phyloP scores from a whole-genome alignment of 2,888 invertebrate species.

The Amphipyra tragopoginis region DNA sequence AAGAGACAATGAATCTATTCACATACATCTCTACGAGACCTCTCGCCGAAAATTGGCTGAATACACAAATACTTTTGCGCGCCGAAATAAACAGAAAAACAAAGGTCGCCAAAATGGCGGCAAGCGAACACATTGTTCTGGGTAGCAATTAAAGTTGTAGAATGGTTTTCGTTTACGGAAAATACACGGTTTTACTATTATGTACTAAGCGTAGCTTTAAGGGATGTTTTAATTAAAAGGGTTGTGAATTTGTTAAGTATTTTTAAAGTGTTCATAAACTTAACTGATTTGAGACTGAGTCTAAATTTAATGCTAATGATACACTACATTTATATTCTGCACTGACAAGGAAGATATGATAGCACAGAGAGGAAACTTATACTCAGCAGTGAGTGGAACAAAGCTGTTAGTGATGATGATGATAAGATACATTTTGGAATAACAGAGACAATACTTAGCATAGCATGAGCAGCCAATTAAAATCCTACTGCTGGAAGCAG shows the following conservation, averaged over 20 bases:
- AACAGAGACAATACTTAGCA: too few relatives aligned
- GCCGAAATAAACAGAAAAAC: constrained; percentile 52
- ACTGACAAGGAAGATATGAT: too few relatives aligned
- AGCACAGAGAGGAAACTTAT: too few relatives aligned
- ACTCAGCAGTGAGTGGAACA: too few relatives aligned
- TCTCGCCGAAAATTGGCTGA: constrained; percentile 57
- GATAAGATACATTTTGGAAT: too few relatives aligned
- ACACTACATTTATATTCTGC: too few relatives aligned
- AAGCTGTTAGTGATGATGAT: too few relatives aligned
- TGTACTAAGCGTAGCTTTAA: background rate
- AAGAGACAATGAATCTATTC: constrained; percentile 43
- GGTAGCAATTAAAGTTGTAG: constrained; percentile 53
- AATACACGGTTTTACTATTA: constrained; percentile 21
- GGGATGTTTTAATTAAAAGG: constrained; percentile 22
- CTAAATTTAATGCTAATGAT: background rate
- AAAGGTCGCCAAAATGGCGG: constrained; percentile 48
- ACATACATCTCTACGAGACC: constrained; percentile 46
- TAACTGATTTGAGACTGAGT: background rate
- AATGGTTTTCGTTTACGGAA: constrained; percentile 28
- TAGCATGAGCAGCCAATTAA: too few relatives aligned
- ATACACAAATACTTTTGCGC: constrained; percentile 57
- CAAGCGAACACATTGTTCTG: constrained; percentile 36
- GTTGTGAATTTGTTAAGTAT: background rate
- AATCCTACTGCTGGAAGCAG: too few relatives aligned
- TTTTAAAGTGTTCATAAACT: background rate